Percentiles rank a stretch among this genome's conserved stretches.
Conservation (phyloP, 1,140 invertebrate genomes). For the Lepidurus arcticus region DNA sequence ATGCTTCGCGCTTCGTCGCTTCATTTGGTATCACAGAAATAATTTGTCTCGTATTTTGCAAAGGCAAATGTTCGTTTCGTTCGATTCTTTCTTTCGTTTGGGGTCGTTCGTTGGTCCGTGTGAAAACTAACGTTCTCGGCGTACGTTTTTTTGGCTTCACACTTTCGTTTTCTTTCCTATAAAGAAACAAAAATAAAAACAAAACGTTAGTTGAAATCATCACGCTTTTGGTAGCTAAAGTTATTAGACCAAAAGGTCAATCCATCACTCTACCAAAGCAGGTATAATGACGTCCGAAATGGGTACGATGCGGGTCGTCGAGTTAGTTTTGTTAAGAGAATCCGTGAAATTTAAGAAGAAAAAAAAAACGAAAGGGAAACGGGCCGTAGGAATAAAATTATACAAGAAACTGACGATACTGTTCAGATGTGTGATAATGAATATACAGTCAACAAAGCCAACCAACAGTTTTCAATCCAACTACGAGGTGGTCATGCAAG, state of each 20-base stretch:
- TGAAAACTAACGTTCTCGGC: too few relatives aligned
- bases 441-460: too few relatives aligned
- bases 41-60: conserved; percentile 8
- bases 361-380: too few relatives aligned
- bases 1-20: neutral
- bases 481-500: conserved; percentile 1
- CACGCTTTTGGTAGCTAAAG: neutral
- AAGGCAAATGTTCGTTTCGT: neutral
- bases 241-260: too few relatives aligned
- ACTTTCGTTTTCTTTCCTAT: neutral
- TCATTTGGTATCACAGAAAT: conserved; percentile 12
- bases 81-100: neutral
- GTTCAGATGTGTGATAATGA: too few relatives aligned
- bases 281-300: too few relatives aligned
- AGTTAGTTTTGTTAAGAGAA: too few relatives aligned
- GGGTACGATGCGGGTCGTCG: too few relatives aligned
- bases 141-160: neutral
- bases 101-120: neutral
- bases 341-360: too few relatives aligned
- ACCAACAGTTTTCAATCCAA: neutral
- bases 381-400: too few relatives aligned
- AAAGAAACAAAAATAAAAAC: neutral
- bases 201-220: neutral
- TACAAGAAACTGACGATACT: too few relatives aligned
- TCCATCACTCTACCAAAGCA: too few relatives aligned